A percentile compares a stretch with the other conserved stretches of the same genome.
Evolutionary conservation across 2,113 vertebrate species (phyloP).

Genomic region (Phaethornis superciliosus): DNA sequence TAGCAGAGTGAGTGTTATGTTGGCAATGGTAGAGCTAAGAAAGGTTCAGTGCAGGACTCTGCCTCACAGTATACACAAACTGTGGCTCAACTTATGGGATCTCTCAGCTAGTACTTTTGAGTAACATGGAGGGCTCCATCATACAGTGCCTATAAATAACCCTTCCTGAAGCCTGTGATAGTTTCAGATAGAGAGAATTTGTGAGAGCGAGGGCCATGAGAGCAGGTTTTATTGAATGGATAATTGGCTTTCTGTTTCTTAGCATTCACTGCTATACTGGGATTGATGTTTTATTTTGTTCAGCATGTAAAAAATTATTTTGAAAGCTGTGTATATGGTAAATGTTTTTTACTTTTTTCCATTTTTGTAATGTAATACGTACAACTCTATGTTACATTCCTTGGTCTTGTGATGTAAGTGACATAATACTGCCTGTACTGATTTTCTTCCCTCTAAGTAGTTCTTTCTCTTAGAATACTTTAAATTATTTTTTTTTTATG

Average conservation of each 20-base stretch:
- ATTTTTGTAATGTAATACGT: constrained; percentile 58
- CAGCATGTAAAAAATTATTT: constrained; percentile 8
- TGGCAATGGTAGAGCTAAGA: neutral
- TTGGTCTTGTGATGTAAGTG: constrained; percentile 75
- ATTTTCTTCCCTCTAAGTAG: constrained; percentile 74
- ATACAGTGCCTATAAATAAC: neutral
- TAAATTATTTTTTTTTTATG: constrained; percentile 42
- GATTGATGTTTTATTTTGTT: constrained; percentile 26
- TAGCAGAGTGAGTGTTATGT: neutral
- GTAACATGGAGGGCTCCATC: neutral
- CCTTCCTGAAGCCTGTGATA: neutral
- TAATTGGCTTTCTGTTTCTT: neutral
- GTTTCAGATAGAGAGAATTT: neutral
- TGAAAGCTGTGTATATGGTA: constrained; percentile 27
- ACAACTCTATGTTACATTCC: constrained; percentile 60
- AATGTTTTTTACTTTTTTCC: neutral
- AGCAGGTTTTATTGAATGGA: neutral
- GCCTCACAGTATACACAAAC: neutral
- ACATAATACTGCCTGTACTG: constrained; percentile 75
- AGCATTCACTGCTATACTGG: neutral
- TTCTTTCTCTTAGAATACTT: constrained; percentile 72
- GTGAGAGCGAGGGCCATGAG: neutral
- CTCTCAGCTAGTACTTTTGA: neutral
- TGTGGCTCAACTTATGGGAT: neutral
- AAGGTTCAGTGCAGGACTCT: neutral